Evolutionary conservation across 2,888 invertebrate species (phyloP).

Genomic region (Erannis defoliaria): DNA sequence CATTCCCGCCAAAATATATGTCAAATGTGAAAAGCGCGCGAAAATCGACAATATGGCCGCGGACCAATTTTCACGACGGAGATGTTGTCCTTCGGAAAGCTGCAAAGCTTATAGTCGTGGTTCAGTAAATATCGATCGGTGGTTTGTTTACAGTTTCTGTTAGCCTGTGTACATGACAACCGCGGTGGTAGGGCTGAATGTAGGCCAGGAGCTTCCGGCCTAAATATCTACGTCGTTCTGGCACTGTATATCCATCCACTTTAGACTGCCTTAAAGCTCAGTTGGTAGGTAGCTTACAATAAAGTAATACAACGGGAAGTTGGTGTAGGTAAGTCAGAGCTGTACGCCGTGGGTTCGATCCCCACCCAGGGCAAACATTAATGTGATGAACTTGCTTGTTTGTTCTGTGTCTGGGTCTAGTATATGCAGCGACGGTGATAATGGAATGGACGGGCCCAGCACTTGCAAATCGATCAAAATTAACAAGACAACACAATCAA

Average conservation of each 20-base stretch:
- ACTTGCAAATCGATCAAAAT: too few species aligned
- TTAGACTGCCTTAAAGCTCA: not conserved
- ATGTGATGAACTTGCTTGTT: too few species aligned
- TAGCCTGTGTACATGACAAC: slow-evolving; percentile 84
- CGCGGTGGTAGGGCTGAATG: slow-evolving; percentile 69
- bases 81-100: slow-evolving; percentile 62
- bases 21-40: slow-evolving; percentile 53
- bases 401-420: too few species aligned
- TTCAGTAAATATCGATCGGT: slow-evolving; percentile 77
- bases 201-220: slow-evolving; percentile 54
- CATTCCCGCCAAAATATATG: slow-evolving; percentile 71
- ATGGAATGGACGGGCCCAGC: too few species aligned
- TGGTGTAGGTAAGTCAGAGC: too few species aligned
- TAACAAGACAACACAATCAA: too few species aligned
- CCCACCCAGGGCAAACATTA: too few species aligned
- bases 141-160: slow-evolving; percentile 83
- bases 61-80: slow-evolving; percentile 10
- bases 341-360: too few species aligned
- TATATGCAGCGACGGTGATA: too few species aligned
- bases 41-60: slow-evolving; percentile 33
- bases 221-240: not conserved
- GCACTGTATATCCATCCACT: not conserved
- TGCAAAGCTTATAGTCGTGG: slow-evolving; percentile 69
- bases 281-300: too few species aligned
- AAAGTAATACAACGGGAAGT: too few species aligned